Base-by-base conservation (phyloP, 2,888 invertebrate genomes). In the Chymomyza procnemis region DNA sequence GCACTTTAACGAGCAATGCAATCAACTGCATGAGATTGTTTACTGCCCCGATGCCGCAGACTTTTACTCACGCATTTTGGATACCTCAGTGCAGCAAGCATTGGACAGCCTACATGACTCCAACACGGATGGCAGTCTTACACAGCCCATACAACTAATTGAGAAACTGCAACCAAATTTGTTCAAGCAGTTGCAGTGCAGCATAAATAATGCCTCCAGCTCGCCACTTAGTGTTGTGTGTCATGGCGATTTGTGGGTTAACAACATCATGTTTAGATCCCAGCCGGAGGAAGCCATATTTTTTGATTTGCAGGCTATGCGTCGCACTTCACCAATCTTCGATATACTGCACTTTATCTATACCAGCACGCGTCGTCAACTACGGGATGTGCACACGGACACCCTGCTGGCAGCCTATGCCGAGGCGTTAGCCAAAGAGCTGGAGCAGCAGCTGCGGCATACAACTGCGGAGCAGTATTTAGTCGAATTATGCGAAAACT, bases 211-310 rank as follows among this genome's bases (percentile, higher is more conserved):
- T 1, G 75, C 84, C 1, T 77, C 83, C 1, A 61, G 61, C 1
- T 84, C 81, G 0, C 77, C 80, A 4, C 74, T 88, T n/a, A 88
- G 85, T 57, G 89, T 91, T 1, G 74, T 91, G 61, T 89, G 89
- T 19, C 91, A 91, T 64, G 91, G 91, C 2, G 91, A 91, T 66
- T 66, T 90, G 55, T 90, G 90, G 90, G 82, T 90, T 0, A 91
- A 91, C 73, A 91, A 91, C 67, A 83, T 91, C 3, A 90, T 91
- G 91, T 91, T 91, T 60, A 79, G 64, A 14, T 60, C 71, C 0
- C 73, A 72, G 48, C 81, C 77, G 12, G 78, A 74, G 14, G 74
- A 79, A 50, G 90, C 88, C 1, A 90, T 88, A 61, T 90, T 91
- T 54, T 85, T 90, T 57, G 91, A 91, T 64, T 81, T 91, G 61